Evolutionary conservation across 2,888 invertebrate genomes (phyloP).

Genomic region (Tenthredo notha): DNA sequence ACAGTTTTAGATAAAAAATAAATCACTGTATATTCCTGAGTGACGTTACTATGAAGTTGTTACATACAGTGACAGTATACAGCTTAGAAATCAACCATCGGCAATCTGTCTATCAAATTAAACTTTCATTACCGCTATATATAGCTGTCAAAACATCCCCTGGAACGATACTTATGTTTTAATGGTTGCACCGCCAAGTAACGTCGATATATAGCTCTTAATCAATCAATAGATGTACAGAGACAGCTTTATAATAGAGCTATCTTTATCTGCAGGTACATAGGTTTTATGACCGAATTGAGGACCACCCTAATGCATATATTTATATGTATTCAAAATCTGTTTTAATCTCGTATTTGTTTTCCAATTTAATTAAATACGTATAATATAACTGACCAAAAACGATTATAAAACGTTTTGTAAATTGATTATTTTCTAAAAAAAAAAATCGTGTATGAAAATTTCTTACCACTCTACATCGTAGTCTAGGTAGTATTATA

Average conservation of each 20-base stretch:
- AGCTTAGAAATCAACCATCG: not conserved
- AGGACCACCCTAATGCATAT: too few relatives aligned
- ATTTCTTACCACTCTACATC: not conserved
- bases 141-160: not conserved
- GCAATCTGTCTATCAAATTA: not conserved
- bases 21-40: not conserved
- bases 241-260: not conserved
- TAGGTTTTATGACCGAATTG: not conserved
- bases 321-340: not conserved
- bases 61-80: not conserved
- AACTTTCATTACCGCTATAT: not conserved
- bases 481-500: not conserved
- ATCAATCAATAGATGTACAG: not conserved
- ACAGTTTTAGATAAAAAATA: not conserved
- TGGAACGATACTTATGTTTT: not conserved
- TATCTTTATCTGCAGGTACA: not conserved
- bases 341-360: not conserved
- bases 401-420: not conserved
- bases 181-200: not conserved
- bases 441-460: not conserved
- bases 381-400: not conserved
- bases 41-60: not conserved
- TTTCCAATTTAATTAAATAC: not conserved
- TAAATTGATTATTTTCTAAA: not conserved
- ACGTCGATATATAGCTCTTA: not conserved